Evolutionary conservation across 2,113 vertebrate species (phyloP).

Genomic region (Chlorocebus sabaeus): DNA sequence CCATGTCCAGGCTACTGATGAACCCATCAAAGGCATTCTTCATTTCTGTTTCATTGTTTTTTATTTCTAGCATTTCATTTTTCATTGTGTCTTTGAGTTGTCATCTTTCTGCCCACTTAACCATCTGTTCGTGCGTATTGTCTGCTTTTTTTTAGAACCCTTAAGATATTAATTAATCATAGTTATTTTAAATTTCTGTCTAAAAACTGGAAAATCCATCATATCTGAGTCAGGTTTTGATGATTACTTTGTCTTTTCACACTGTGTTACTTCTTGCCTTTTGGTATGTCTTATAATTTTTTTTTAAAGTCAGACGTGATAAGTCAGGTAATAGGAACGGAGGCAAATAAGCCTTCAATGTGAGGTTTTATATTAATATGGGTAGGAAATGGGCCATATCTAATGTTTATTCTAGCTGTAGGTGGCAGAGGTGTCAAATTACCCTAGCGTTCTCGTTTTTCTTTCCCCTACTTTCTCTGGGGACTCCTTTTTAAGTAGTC

Average conservation of each 20-base stretch:
- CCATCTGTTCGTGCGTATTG: not conserved
- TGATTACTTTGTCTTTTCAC: not conserved
- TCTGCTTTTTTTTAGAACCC: not conserved
- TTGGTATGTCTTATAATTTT: not conserved
- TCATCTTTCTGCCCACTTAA: not conserved
- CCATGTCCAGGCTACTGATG: not conserved
- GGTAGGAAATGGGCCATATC: not conserved
- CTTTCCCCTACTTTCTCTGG: not conserved
- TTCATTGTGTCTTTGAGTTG: not conserved
- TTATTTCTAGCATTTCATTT: not conserved
- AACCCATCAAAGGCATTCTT: not conserved
- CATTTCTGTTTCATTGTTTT: not conserved
- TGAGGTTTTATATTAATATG: not conserved
- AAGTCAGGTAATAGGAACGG: not conserved
- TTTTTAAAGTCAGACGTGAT: not conserved
- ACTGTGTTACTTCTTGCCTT: not conserved
- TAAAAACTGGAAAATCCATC: not conserved
- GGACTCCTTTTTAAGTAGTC: not conserved
- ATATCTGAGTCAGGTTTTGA: not conserved
- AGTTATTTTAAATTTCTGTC: not conserved
- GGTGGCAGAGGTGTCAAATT: not conserved
- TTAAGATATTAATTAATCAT: not conserved
- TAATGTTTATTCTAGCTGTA: not conserved
- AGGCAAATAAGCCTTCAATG: not conserved
- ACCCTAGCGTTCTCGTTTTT: not conserved